Conservation (phyloP, 2,888 invertebrate species). For the Prosopocoilus inquinatus region DNA sequence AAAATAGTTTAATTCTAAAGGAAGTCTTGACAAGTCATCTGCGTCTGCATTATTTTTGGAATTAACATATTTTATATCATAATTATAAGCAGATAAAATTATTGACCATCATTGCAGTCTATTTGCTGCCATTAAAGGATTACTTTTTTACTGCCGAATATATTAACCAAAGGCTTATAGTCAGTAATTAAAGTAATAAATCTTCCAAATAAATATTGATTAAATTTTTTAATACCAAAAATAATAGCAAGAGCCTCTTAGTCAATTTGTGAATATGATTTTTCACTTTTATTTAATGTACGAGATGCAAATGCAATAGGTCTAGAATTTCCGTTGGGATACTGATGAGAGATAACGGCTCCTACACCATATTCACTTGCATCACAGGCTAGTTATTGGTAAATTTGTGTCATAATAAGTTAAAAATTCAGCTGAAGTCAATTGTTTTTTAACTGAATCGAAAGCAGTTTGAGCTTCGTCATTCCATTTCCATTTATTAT, state of each 20-base stretch:
- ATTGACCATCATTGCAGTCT: constrained; percentile 4
- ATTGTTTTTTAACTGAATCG: background rate
- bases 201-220: constrained; percentile 2
- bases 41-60: background rate
- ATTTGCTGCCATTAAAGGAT: constrained; percentile 3
- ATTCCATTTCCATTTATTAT: background rate
- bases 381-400: constrained; percentile 1
- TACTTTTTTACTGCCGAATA: constrained; percentile 2
- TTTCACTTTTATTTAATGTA: constrained; percentile 10
- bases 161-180: constrained; percentile 1
- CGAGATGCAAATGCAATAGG: constrained; percentile 21
- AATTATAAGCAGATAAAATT: constrained; percentile 5
- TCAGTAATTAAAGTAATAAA: background rate
- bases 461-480: background rate
- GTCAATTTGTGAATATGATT: constrained; percentile 12
- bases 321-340: constrained; percentile 7
- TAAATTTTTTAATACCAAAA: constrained; percentile 5
- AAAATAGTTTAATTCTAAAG: too few relatives aligned
- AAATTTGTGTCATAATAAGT: background rate
- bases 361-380: constrained; percentile 17
- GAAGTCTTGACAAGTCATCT: too few relatives aligned
- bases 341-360: constrained; percentile 16
- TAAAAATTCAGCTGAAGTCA: background rate
- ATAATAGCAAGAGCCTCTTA: constrained; percentile 1
- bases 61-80: background rate